A percentile compares a stretch with the other conserved stretches of the same genome.
Evolutionary conservation across 2,888 invertebrate species (phyloP).

Genomic region (Rotaria sp.): DNA sequence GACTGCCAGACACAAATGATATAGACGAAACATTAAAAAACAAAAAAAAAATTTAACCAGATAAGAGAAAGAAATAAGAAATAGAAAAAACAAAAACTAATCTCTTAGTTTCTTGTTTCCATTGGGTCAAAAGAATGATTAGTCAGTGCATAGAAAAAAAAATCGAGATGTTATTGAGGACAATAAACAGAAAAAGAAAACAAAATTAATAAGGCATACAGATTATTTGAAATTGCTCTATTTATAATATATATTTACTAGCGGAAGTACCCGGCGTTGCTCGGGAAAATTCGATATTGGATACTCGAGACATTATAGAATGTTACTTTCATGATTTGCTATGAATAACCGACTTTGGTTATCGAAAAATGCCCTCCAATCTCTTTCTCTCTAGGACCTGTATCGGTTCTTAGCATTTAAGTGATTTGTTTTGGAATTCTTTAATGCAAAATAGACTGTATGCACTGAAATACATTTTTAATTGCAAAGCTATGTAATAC

Average conservation of each 20-base stretch:
- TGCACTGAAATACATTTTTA: no score
- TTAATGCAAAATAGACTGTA: no score
- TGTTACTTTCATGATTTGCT: no score
- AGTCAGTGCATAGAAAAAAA: background rate
- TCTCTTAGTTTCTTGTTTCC: background rate
- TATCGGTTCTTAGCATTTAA: no score
- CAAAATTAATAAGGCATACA: background rate
- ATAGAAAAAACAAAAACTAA: background rate
- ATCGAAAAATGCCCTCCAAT: no score
- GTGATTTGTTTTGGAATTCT: no score
- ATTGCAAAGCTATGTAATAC: no score
- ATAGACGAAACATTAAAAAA: background rate
- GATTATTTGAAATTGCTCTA: background rate
- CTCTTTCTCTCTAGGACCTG: no score
- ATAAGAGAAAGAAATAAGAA: background rate
- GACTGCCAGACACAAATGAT: background rate
- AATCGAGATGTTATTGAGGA: background rate
- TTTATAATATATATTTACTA: background rate
- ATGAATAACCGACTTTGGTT: no score
- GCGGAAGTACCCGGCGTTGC: no score
- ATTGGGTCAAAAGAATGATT: background rate
- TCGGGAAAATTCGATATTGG: no score
- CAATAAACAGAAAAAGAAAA: background rate
- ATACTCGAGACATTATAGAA: no score
- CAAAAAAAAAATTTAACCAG: background rate